A percentile compares a stretch with the other conserved stretches of the same genome.
Evolutionary conservation across 2,797 vertebrate species (phyloP).

Genomic region (Hylomyscus alleni): DNA sequence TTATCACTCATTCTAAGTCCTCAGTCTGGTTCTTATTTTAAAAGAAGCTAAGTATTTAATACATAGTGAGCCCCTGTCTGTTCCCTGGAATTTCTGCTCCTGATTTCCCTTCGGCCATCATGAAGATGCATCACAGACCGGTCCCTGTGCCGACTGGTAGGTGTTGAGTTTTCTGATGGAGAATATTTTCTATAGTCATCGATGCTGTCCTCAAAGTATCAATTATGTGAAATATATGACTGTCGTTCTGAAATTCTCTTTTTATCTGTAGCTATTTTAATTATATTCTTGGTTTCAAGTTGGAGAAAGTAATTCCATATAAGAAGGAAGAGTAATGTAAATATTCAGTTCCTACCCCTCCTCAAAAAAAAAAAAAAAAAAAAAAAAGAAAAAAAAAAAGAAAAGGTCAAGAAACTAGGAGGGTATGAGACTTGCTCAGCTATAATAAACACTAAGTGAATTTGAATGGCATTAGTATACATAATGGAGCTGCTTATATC

Average conservation of each 20-base stretch:
- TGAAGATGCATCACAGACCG: not conserved
- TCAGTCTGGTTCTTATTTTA: slow-evolving; percentile 59
- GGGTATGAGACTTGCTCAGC: not conserved
- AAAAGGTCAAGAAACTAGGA: not conserved
- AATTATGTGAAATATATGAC: not conserved
- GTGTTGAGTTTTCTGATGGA: not conserved
- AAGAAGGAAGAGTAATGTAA: not conserved
- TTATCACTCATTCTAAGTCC: not conserved
- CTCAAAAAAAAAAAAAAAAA: not conserved
- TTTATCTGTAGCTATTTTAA: slow-evolving; percentile 18
- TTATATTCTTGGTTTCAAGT: not conserved
- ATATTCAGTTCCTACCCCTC: not conserved
- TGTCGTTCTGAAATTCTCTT: not conserved
- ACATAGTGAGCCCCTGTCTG: not conserved
- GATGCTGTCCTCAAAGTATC: slow-evolving; percentile 1
- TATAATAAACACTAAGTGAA: not conserved
- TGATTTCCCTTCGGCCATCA: slow-evolving; percentile 25
- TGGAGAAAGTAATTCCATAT: slow-evolving; percentile 20
- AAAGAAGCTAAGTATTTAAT: slow-evolving; percentile 49
- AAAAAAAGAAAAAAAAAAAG: not conserved
- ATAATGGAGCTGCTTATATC: not conserved
- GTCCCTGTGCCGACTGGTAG: not conserved
- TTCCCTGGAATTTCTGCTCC: slow-evolving; percentile 35
- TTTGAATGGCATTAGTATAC: not conserved
- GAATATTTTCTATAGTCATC: not conserved